Evolutionary conservation across 53 echinoderm and acorn worm species (phyloP).

Genomic region (Temnopleurus reevesii): DNA sequence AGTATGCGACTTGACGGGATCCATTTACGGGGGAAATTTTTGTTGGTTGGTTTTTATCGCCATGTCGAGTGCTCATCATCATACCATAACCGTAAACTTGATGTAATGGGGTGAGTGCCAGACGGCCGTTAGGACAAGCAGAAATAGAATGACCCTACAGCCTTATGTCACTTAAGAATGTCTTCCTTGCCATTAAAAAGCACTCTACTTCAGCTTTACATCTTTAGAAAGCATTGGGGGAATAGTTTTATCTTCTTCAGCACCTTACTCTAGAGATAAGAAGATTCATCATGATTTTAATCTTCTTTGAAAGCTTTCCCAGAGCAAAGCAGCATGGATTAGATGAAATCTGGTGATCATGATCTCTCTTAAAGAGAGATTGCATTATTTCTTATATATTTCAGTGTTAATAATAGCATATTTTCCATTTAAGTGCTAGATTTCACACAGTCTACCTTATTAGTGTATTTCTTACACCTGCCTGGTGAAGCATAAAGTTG

Average conservation of each 20-base stretch:
- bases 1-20: slow-evolving; percentile 13
- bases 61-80: neutral
- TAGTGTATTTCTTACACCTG: no score
- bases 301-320: neutral
- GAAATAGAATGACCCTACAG: neutral
- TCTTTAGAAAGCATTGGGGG: no score
- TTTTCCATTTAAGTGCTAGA: no score
- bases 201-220: neutral
- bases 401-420: no score
- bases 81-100: neutral
- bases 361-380: no score
- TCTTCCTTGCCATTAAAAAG: neutral
- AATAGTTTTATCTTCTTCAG: neutral
- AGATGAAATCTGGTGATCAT: no score
- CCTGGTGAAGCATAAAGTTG: no score
- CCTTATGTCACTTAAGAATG: neutral
- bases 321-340: no score
- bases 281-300: neutral
- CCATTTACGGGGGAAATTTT: neutral
- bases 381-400: no score
- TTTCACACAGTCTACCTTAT: no score
- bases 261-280: neutral
- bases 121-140: neutral
- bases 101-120: neutral
- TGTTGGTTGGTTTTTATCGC: neutral